Evolutionary conservation across 2,888 invertebrate species (phyloP), one percentile per base, ranked within the genome.

Genomic region (Melinopterus prodromus): DNA sequence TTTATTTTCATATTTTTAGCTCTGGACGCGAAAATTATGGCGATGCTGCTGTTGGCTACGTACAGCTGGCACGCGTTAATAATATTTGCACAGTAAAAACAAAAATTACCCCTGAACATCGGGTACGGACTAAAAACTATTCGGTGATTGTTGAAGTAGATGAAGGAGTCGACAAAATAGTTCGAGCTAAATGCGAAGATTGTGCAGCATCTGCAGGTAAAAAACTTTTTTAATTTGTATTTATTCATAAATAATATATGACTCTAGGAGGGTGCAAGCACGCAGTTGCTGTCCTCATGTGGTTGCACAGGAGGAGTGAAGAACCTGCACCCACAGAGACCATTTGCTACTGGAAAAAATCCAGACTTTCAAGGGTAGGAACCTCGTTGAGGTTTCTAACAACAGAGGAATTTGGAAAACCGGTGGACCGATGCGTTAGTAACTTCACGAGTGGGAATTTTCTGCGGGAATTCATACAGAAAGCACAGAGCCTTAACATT

Each of bases 21-120:
- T 74, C 69, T 1, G 37, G 80, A 26, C 72, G 77, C 78, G 53
- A 38, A 9, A 6, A 76, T 26, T 83, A 82, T 80, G 83, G 82
- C 6, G 82, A 83, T 75, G 70, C 77, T 69, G 83, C 82, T 9
- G 76, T 83, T 37, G 74, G 79, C 14, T 80, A 79, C 71, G 78
- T 80, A 1, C 77, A 80, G 35, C 2, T 80, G 14, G 75, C 70
- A 72, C 16, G 78, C n/a, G 74, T 78, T 26, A 37, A 15, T 12
- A n/a, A n/a, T n/a, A 16, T 78, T 15, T 80, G 78, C 35, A 78
- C 71, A 6, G 26, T 79, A n/a, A 79, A 79, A 70, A 26, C 77
- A 2, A 78, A 16, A 72, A 77, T 81, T 6, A 70, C 69, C 38
- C 82, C 80, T 6, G 81, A 82, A 38, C 81, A 82, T 16, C 38